Base-by-base conservation (phyloP, 2,113 vertebrate genomes). In the Elgaria multicarinata region DNA sequence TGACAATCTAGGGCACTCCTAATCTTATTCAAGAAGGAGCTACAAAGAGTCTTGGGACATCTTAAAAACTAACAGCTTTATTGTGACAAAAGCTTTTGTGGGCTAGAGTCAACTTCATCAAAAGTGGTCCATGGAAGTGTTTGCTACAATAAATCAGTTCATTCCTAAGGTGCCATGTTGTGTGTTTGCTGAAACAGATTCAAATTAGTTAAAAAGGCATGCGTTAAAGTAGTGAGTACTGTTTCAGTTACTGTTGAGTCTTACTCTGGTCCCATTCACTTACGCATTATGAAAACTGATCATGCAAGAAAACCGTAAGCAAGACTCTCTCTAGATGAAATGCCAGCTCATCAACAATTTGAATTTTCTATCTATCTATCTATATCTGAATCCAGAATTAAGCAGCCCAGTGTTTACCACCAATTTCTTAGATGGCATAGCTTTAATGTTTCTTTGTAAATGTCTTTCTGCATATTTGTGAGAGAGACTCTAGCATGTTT, bases 381-480 rank as follows among this genome's bases (percentile, higher is more conserved):
- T n/a, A 67, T 74, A 87, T 87, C 42, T 88, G 39, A 89, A 67
- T 0, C 1, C 31, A 4, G 10, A 0, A 0, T 83, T 0, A 3
- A 53, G 14, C 66, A 91, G 10, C 31, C 39, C 28, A 77, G 22
- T 46, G 44, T 92, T 84, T 0, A 1, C 20, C 62, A 39, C 44
- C 67, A 53, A 86, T 31, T 84, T 69, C 50, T 46, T 80, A 69
- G 79, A 26, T 79, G 87, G 85, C 66, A 69, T 0, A 0, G 9
- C 4, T 50, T 83, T 58, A 72, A 55, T 3, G 3, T 69, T 79
- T 62, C 85, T 3, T 6, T 90, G 78, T 58, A 28, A 90, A 50
- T 0, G 7, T 87, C 58, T 94, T 92, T 84, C 85, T 89, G 1
- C 0, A 77, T 87, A 64, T 53, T 74, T 94, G 88, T 4, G 12